Conservation (phyloP, 23 tunicate species). For the Botrylloides violaceus region DNA sequence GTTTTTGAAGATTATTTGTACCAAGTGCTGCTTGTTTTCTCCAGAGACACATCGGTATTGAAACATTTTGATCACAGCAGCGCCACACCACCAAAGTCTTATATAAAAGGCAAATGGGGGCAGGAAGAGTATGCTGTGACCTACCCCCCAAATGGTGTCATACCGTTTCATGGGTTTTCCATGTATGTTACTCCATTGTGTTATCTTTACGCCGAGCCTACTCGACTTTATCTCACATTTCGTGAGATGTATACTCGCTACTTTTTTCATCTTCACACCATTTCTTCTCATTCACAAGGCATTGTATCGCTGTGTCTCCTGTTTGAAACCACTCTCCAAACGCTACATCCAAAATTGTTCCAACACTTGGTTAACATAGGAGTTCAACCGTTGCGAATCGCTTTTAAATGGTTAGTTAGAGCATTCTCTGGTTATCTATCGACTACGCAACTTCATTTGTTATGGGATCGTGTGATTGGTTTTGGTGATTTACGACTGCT, state of each 20-base stretch:
- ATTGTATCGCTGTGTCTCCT: constrained; percentile 66
- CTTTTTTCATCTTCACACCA: constrained; percentile 74
- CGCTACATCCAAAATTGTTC: constrained; percentile 63
- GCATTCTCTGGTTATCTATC: constrained; percentile 91
- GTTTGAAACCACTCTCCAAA: constrained; percentile 68
- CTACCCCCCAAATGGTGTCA: constrained; percentile 91
- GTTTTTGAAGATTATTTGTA: constrained; percentile 90
- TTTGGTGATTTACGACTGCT: constrained; percentile 58
- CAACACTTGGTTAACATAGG: constrained; percentile 81
- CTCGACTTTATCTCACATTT: constrained; percentile 61
- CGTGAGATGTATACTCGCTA: constrained; percentile 68
- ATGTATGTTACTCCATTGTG: constrained; percentile 92
- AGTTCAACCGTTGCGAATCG: constrained; percentile 83
- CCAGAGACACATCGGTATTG: constrained; percentile 78
- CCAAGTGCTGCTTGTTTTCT: constrained; percentile 82
- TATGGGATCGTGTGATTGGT: constrained; percentile 97
- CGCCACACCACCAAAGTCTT: constrained; percentile 80
- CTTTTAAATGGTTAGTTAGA: constrained; percentile 95
- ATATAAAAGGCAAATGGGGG: constrained; percentile 77
- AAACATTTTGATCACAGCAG: constrained; percentile 54
- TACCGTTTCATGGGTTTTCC: constrained; percentile 97
- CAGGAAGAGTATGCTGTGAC: constrained; percentile 68
- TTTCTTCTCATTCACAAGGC: constrained; percentile 91
- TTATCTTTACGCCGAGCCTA: constrained; percentile 68
- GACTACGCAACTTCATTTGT: constrained; percentile 74